These are phyloP conservation scores for Podocnemis expansa DNA, from an alignment of 2,113 vertebrate genomes.

Conservation along the genomic window DNA sequence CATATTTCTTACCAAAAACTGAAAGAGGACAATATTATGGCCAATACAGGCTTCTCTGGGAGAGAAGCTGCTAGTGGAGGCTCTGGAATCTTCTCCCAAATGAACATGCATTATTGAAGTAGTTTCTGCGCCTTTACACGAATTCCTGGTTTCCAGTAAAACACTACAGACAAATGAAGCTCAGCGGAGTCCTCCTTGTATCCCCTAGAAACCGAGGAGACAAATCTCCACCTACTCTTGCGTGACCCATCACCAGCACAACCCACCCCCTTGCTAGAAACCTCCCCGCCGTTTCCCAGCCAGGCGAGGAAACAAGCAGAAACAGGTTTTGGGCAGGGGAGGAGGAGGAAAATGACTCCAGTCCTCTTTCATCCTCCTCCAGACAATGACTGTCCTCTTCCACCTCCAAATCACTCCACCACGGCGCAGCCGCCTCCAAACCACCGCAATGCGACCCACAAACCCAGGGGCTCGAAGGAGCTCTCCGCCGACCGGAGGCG, in stretches of 20 bases:
- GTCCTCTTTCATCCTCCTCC: not conserved
- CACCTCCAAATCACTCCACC: not conserved
- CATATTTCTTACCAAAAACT: not conserved
- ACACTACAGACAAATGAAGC: constrained; percentile 14
- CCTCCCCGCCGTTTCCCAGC: not conserved
- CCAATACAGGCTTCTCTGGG: not conserved
- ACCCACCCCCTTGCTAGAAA: not conserved
- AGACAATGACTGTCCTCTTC: not conserved
- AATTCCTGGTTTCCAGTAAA: constrained; percentile 11
- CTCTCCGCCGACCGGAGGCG: rapidly evolving
- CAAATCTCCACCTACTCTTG: constrained; percentile 58
- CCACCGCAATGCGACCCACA: not conserved
- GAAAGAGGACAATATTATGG: not conserved
- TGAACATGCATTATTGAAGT: not conserved
- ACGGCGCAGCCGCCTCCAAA: not conserved
- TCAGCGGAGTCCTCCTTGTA: constrained; percentile 6
- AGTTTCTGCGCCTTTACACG: not conserved
- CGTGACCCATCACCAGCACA: constrained; percentile 30
- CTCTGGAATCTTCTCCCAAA: not conserved
- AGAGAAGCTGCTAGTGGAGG: not conserved
- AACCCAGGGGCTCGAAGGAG: rapidly evolving
- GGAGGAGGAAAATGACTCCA: not conserved
- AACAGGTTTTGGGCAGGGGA: not conserved
- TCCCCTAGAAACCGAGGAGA: constrained; percentile 50
- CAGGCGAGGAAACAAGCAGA: constrained; percentile 19